Conservation (phyloP, 2,888 invertebrate species). For the Hydrotaea cyrtoneurina region DNA sequence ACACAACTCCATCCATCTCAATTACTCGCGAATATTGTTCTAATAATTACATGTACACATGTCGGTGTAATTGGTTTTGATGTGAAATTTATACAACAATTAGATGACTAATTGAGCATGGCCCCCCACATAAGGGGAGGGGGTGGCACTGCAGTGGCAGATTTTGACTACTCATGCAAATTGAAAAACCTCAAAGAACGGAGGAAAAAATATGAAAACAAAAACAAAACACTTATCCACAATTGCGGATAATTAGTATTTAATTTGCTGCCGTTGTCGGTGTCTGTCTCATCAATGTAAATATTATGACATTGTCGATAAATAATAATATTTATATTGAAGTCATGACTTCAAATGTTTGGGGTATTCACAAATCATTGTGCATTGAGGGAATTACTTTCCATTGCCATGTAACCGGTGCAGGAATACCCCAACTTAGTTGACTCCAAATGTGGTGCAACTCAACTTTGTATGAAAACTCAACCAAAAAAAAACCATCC, state of each 20-base stretch:
- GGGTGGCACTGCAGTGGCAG: not conserved
- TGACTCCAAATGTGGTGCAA: too few relatives aligned
- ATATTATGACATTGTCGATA: conserved; percentile 46
- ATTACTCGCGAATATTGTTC: not conserved
- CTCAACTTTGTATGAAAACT: too few relatives aligned
- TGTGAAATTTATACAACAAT: conserved; percentile 31
- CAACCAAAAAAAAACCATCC: too few relatives aligned
- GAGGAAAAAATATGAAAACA: too few relatives aligned
- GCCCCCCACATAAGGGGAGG: not conserved
- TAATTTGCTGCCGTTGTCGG: conserved; percentile 15
- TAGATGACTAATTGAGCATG: conserved; percentile 8
- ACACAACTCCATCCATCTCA: not conserved
- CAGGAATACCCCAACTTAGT: too few relatives aligned
- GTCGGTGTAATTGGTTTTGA: not conserved
- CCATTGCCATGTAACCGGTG: too few relatives aligned
- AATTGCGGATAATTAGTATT: conserved; percentile 43
- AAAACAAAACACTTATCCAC: too few relatives aligned
- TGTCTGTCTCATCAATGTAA: conserved; percentile 26
- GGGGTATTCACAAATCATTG: too few relatives aligned
- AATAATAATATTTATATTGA: conserved; percentile 40
- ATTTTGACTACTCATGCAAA: not conserved
- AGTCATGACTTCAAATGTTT: conserved; percentile 27
- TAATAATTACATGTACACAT: too few relatives aligned
- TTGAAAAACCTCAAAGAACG: not conserved
- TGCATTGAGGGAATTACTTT: too few relatives aligned